Evolutionary conservation across 1,140 invertebrate species (phyloP).

Genomic region (Chrysomallon squamiferum): DNA sequence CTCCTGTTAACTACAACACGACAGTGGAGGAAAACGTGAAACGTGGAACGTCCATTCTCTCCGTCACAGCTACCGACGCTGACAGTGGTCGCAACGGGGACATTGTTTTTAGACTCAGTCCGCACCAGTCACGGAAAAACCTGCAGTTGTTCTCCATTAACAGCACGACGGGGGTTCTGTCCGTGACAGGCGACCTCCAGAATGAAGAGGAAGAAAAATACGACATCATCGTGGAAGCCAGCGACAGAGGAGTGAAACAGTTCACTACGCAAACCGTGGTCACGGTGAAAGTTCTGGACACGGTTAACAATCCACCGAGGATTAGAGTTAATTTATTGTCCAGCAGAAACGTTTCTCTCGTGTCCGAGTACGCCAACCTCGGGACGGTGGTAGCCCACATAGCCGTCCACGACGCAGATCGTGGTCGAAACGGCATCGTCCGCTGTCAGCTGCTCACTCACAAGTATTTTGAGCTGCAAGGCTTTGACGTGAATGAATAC

Average conservation of each 20-base stretch:
- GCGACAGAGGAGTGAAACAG: slow-evolving; percentile 35
- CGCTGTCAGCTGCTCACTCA: slow-evolving; percentile 29
- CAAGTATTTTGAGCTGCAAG: slow-evolving; percentile 32
- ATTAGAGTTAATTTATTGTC: slow-evolving; percentile 48
- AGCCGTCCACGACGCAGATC: slow-evolving; percentile 34
- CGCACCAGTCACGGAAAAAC: slow-evolving; percentile 58
- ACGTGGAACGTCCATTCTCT: slow-evolving; percentile 82
- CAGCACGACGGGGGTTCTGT: slow-evolving; percentile 36
- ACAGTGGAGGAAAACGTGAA: slow-evolving; percentile 72
- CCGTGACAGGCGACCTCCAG: slow-evolving; percentile 31
- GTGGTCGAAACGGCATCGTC: slow-evolving; percentile 37
- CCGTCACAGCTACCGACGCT: slow-evolving; percentile 91
- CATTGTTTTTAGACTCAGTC: slow-evolving; percentile 82
- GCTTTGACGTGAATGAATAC: slow-evolving; percentile 35
- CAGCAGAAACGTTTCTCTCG: neutral
- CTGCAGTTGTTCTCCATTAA: slow-evolving; percentile 42
- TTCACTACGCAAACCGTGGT: slow-evolving; percentile 46
- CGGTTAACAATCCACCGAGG: slow-evolving; percentile 53
- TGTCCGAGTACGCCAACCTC: slow-evolving; percentile 13
- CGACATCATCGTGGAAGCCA: slow-evolving; percentile 37
- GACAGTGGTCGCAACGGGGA: slow-evolving; percentile 94
- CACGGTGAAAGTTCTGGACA: slow-evolving; percentile 51
- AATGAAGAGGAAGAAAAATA: slow-evolving; percentile 34
- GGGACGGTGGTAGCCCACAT: slow-evolving; percentile 40
- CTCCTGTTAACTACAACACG: slow-evolving; percentile 74